Evolutionary conservation across 2,888 invertebrate species (phyloP), one percentile per base, ranked within the genome.

Genomic region (Litoditis marina): DNA sequence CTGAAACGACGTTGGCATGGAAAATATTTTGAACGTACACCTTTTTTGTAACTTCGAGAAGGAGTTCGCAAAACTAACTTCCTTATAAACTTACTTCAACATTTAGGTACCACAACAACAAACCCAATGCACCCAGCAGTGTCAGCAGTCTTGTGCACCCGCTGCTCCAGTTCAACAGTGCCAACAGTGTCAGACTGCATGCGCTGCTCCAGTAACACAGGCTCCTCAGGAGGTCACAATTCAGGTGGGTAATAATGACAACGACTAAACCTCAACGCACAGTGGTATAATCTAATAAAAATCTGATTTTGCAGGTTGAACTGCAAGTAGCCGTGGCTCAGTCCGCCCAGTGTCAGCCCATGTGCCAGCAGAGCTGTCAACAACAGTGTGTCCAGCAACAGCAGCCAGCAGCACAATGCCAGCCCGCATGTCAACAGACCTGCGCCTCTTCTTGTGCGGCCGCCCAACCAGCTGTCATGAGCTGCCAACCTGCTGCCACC

Each of bases 321-420:
- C 68, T 72, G 57, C 68, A 68, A 50, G 58, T 63, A 34, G 54
- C 66, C 25, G 59, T 73, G 30, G 70, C 69, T 44, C 68, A 70
- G 49, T 68, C 68, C 19, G 16, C 65, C 34, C 68, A 71, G 47
- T 73, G 73, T 51, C 50, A 63, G 52, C 70, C 70, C 46, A 71
- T 71, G 64, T 73, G 73, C 61, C 65, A 73, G 55, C 63, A 65
- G 46, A 60, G 65, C 39, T 73, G 73, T 53, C 68, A 65, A 47
- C 65, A 68, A 46, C 70, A 52, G 47, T 71, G 71, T 51, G 47
- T 46, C 28, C 63, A 63, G 53, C 56, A 66, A 47, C 65, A 69
- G 30, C 67, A 63, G 58, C 64, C 68, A 39, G 56, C 39, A n/a
- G 32, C 61, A 16, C 73, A 71, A 50, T 71, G 73, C 60, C 64